These are phyloP conservation scores for Oreochromis niloticus DNA, from an alignment of 2,113 vertebrate genomes.

Conservation along the genomic window DNA sequence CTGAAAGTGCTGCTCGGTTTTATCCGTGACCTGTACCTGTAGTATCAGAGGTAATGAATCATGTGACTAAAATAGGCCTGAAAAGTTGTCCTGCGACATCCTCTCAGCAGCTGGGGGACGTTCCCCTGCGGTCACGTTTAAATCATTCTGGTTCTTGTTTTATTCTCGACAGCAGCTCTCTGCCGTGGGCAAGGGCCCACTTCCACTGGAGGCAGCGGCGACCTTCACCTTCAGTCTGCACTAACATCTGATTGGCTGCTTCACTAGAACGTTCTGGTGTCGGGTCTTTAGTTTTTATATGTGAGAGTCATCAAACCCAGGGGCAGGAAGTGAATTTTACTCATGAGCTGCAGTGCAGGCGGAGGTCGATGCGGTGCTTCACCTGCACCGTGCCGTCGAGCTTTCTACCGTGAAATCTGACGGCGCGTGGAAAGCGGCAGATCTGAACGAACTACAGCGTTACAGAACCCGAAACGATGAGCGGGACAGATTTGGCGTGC, in stretches of 20 bases:
- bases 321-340: accelerated
- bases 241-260: background rate
- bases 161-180: background rate
- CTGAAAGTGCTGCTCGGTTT: background rate
- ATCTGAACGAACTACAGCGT: accelerated
- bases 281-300: background rate
- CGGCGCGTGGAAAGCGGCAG: background rate
- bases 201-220: background rate
- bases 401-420: background rate
- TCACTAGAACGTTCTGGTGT: background rate
- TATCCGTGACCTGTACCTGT: accelerated
- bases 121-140: background rate
- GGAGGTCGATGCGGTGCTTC: background rate
- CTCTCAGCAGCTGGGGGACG: background rate
- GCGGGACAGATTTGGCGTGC: background rate
- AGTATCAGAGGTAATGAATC: background rate
- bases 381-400: background rate
- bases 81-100: background rate
- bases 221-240: background rate
- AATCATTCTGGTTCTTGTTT: background rate
- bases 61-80: background rate
- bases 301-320: background rate
- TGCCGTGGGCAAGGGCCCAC: background rate
- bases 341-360: background rate
- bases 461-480: background rate